These are phyloP conservation scores for Ceratosolen fusciceps DNA, from an alignment of 1,140 invertebrate genomes.

Conservation along the genomic window DNA sequence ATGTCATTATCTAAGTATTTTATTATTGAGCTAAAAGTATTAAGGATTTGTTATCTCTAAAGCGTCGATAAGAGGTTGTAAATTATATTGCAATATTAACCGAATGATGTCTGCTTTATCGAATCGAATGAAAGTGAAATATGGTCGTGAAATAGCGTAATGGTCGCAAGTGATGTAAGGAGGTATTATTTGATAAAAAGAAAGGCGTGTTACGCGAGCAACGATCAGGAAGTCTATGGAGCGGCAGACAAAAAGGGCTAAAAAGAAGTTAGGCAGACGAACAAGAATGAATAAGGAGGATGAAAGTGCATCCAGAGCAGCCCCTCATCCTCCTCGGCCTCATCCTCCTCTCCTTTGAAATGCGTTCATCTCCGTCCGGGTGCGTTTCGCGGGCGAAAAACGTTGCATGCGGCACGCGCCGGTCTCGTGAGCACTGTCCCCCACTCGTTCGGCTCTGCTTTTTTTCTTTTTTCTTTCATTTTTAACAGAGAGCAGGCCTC, in stretches of 20 bases:
- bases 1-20: no score
- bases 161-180: background rate
- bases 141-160: no score
- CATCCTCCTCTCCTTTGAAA: constrained; percentile 23
- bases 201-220: background rate
- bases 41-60: no score
- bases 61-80: no score
- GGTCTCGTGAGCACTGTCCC: constrained; percentile 60
- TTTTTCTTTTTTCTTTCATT: background rate
- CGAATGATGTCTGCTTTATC: no score
- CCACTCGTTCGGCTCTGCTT: constrained; percentile 44
- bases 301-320: constrained; percentile 36
- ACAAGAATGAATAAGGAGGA: background rate
- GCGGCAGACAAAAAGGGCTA: background rate
- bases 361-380: constrained; percentile 1
- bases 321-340: constrained; percentile 18
- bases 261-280: background rate
- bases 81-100: no score
- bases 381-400: constrained; percentile 52
- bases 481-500: constrained; percentile 11
- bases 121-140: no score
- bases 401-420: constrained; percentile 68
- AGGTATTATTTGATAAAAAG: background rate
- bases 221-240: background rate
- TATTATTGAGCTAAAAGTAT: no score